Evolutionary conservation across 2,888 invertebrate genomes (phyloP), one percentile per base, ranked within the genome.

Genomic region (Junonia oenone): DNA sequence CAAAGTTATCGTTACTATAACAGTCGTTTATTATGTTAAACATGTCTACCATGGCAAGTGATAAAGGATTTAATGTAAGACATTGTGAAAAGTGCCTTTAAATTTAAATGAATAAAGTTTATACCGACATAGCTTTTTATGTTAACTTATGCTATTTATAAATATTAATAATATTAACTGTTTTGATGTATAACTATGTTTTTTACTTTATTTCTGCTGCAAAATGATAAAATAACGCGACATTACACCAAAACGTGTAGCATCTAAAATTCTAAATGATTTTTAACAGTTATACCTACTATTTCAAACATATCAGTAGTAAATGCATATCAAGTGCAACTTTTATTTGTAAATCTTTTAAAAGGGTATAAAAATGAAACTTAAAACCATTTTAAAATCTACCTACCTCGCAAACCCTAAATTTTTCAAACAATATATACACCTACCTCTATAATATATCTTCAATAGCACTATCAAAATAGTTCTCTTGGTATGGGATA

Each of bases 91-190:
- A 90, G 90, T 90, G 90, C 90, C 90, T 89, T 90, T 87, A 81
- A 83, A 83, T 78, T 83, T 86, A 88, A 83, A 77, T 80, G 81
- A 86, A 81, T 86, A 89, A 89, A 87, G 77, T 88, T 88, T 89
- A 88, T 90, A 89, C 86, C 82, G 81, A 86, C 81, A 87, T 88
- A 89, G 88, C 86, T 89, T 88, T 87, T 88, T 90, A 89, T 87
- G 89, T 89, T 90, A 85, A 83, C 79, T 83, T 86, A 88, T 85
- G 86, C 87, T 90, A 88, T 89, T 88, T 88, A 89, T 86, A 85
- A 86, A 83, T 78, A 86, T 79, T 82, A 85, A 87, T 88, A 89
- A 89, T 85, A 87, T 87, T 89, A 88, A 88, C 81, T 89, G 89
- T 90, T 90, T 61, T 89, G 83, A 89, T 87, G 89, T 86, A 83